These are phyloP conservation scores for Pangasius mekongensis DNA, from an alignment of 2,797 vertebrate species.

Conservation along the genomic window DNA sequence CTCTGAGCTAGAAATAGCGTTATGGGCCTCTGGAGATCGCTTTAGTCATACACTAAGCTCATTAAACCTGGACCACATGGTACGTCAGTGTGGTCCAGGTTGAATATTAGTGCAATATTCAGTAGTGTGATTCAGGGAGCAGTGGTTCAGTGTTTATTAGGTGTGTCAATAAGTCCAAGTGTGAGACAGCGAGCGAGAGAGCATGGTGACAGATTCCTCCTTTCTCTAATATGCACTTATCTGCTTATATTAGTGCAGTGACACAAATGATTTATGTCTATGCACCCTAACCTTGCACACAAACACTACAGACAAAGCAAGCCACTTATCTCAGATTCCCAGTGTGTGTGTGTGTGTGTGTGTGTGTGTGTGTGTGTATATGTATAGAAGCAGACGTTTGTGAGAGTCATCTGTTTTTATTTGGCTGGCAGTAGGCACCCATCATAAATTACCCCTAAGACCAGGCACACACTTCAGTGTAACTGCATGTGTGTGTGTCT, in stretches of 20 bases:
- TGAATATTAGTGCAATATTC: slow-evolving; percentile 30
- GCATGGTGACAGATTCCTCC: slow-evolving; percentile 72
- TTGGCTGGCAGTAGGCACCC: slow-evolving; percentile 61
- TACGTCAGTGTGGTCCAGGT: not conserved
- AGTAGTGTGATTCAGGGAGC: slow-evolving; percentile 17
- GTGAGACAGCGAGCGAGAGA: not conserved
- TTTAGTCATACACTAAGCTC: slow-evolving; percentile 3
- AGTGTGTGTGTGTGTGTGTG: slow-evolving; percentile 41
- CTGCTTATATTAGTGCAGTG: slow-evolving; percentile 75
- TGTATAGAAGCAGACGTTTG: slow-evolving; percentile 67
- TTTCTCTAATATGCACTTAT: slow-evolving; percentile 77
- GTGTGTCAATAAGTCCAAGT: slow-evolving; percentile 33
- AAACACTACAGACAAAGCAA: slow-evolving; percentile 47
- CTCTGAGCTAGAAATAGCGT: slow-evolving; percentile 33
- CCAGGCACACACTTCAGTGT: slow-evolving; percentile 35
- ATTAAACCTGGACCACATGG: not conserved
- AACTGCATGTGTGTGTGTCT: not conserved
- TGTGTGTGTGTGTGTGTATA: slow-evolving; percentile 27
- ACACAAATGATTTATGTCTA: slow-evolving; percentile 73
- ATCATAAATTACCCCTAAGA: slow-evolving; percentile 68
- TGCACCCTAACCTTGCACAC: slow-evolving; percentile 47
- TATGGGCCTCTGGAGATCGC: slow-evolving; percentile 21
- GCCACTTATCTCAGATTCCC: slow-evolving; percentile 65
- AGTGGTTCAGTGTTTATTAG: slow-evolving; percentile 27
- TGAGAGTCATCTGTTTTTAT: slow-evolving; percentile 71